Evolutionary conservation across 2,113 vertebrate species (phyloP).

Genomic region (Speoplatyrhinus poulsoni): DNA sequence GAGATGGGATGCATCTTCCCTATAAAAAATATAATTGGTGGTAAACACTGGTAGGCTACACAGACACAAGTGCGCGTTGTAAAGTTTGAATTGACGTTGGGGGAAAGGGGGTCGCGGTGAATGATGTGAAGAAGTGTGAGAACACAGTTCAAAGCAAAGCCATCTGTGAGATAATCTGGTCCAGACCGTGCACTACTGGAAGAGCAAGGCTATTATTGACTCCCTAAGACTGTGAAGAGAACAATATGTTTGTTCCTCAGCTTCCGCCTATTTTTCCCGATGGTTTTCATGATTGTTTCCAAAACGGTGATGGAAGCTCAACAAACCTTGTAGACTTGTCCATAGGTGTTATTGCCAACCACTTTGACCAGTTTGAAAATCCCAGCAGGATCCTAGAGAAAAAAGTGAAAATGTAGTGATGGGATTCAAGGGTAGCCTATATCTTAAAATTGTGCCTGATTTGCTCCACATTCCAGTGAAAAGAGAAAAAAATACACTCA

Average conservation of each 20-base stretch:
- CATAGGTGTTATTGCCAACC: conserved; percentile 89
- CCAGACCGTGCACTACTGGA: conserved; percentile 26
- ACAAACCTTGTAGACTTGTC: conserved; percentile 93
- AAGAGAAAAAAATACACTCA: conserved; percentile 67
- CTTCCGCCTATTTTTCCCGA: conserved; percentile 39
- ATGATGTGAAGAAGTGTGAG: conserved; percentile 20
- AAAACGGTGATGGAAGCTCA: not conserved
- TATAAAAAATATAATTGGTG: conserved; percentile 8
- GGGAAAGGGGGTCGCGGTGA: too few relatives aligned
- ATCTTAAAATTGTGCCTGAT: conserved; percentile 47
- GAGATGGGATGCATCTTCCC: not conserved
- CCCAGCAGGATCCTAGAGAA: conserved; percentile 83
- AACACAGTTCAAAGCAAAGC: conserved; percentile 19
- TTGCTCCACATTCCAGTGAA: conserved; percentile 50
- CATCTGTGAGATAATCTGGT: conserved; percentile 51
- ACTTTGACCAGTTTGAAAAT: conserved; percentile 90
- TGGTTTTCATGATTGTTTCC: conserved; percentile 15
- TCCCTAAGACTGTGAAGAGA: conserved; percentile 16
- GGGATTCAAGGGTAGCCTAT: too few relatives aligned
- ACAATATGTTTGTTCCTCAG: conserved; percentile 49
- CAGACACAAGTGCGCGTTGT: not conserved
- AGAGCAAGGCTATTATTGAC: conserved; percentile 19
- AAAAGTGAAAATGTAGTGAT: not conserved
- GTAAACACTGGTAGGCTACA: not conserved
- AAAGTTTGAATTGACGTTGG: too few relatives aligned